Evolutionary conservation across 2,797 vertebrate genomes (phyloP), one percentile per base, ranked within the genome.

Genomic region (Poecilia gillii): DNA sequence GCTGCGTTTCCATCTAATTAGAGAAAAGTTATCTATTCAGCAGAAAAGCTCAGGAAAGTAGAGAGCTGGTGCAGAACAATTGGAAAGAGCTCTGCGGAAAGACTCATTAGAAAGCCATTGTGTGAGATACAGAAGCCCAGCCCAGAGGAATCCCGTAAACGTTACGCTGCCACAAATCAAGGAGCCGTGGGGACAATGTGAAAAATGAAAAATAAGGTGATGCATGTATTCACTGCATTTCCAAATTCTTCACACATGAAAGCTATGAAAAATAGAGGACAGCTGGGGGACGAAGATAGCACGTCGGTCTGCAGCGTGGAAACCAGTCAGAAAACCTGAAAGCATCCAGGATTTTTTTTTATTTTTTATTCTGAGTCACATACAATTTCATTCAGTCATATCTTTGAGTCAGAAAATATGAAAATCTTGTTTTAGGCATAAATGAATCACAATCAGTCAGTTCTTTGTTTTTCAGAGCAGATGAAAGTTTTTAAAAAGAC

Each of bases 1-100:
- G 70, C 64, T 59, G 80, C 85, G 68, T 70, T 87, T 88, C 73
- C 47, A 75, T 33, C 59, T 92, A 86, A 91, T 87, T 86, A 79
- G 81, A 72, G 31, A 9, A 51, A 83, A 59, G 31, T 28, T 49
- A 39, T 8, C 41, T 74, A 75, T 77, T 68, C 51, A 16, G 72
- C 72, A 53, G 62, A 55, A 82, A 90, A 82, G 77, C 82, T 73
- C 46, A 47, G 62, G 71, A 87, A 81, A 83, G 55, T 8, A 28
- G 57, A 39, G 80, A 68, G 74, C 57, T 76, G 46, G 55, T 80
- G 66, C n/a, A 81, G 46, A 82, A 76, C 33, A 18, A 45, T 11
- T n/a, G 82, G 70, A 77, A 33, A n/a, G 64, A 76, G 82, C 31
- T 71, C 45, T 39, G 66, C 73, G 78, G 85, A 82, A 74, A 41